phyloP scores from a whole-genome alignment of 2,113 vertebrate species.

The Baryphthengus martii region DNA sequence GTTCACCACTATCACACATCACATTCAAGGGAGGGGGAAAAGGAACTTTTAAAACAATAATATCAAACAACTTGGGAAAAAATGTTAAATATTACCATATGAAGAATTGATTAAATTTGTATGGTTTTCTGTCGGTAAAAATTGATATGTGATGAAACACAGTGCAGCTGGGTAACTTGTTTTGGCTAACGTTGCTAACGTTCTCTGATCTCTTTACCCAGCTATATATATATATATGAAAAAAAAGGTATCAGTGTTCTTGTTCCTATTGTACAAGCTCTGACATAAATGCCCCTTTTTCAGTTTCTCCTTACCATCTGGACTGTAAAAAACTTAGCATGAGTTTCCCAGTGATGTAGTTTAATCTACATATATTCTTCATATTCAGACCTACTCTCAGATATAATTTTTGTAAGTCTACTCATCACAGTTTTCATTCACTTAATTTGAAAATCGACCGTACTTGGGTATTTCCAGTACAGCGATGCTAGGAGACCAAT shows the following conservation, averaged over 20 bases:
- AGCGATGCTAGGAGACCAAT: neutral
- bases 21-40: neutral
- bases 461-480: neutral
- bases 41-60: constrained; percentile 78
- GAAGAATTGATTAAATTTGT: constrained; percentile 80
- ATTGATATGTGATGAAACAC: constrained; percentile 76
- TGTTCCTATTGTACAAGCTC: neutral
- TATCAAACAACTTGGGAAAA: constrained; percentile 77
- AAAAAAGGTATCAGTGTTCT: neutral
- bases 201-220: constrained; percentile 59
- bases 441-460: neutral
- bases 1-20: constrained; percentile 75
- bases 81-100: constrained; percentile 81
- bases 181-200: constrained; percentile 52
- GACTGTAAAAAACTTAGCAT: neutral
- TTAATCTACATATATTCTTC: neutral
- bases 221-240: neutral
- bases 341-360: neutral
- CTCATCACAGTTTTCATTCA: neutral
- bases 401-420: neutral
- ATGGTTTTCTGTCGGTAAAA: constrained; percentile 81
- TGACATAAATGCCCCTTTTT: neutral
- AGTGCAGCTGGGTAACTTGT: constrained; percentile 68
- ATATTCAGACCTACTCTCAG: neutral
- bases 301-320: neutral